These are phyloP conservation scores for Lathronympha strigana DNA, from an alignment of 2,888 invertebrate genomes.

Conservation along the genomic window DNA sequence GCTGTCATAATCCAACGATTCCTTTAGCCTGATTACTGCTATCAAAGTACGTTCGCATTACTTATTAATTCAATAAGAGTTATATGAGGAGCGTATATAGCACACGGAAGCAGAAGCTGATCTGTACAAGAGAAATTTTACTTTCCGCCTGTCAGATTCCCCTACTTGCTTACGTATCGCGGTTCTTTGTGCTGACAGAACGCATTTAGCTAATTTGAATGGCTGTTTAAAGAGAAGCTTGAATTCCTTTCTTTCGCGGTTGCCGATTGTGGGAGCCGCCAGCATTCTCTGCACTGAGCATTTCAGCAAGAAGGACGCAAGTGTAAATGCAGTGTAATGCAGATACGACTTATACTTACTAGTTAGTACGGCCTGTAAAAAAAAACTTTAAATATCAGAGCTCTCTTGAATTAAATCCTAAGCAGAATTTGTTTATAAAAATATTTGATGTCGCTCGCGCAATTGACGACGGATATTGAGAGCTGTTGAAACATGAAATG, in stretches of 20 bases:
- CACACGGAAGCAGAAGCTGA: background rate
- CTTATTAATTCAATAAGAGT: background rate
- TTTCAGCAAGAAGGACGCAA: slow-evolving; percentile 40
- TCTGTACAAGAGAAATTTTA: slow-evolving; percentile 4
- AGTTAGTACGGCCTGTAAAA: slow-evolving; percentile 1
- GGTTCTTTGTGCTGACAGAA: slow-evolving; percentile 75
- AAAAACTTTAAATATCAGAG: slow-evolving; percentile 8
- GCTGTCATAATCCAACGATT: no score
- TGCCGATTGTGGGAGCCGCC: slow-evolving; percentile 73
- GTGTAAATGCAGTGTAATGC: background rate
- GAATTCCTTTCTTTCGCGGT: slow-evolving; percentile 77
- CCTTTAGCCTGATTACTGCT: no score
- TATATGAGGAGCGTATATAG: background rate
- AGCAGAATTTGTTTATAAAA: background rate
- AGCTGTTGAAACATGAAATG: slow-evolving; percentile 15
- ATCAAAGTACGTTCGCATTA: no score
- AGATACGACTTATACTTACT: background rate
- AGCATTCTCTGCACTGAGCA: slow-evolving; percentile 73
- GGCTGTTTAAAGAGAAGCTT: slow-evolving; percentile 78
- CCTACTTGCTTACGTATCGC: slow-evolving; percentile 72
- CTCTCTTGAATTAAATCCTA: background rate
- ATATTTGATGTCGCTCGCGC: background rate
- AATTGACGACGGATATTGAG: background rate
- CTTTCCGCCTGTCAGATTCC: slow-evolving; percentile 55
- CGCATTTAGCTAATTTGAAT: slow-evolving; percentile 84